These are phyloP conservation scores for Oxystoma pomonae DNA, from an alignment of 2,888 invertebrate species.

Conservation along the genomic window DNA sequence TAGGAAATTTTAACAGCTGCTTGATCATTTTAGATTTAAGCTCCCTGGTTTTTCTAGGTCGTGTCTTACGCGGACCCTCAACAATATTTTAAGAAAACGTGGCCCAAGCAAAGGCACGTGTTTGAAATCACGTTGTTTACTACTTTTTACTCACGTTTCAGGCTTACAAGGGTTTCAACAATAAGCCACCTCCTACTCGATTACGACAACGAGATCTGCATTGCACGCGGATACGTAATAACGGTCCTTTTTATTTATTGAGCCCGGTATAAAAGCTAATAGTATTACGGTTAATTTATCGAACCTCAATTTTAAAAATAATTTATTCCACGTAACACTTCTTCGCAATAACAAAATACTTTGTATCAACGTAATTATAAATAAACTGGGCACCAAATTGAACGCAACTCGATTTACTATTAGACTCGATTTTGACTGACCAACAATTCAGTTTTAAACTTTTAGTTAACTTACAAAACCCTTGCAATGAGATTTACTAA, in stretches of 20 bases:
- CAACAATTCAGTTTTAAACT: no score
- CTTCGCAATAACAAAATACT: neutral
- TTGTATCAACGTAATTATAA: no score
- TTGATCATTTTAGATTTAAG: no score
- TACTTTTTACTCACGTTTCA: constrained; percentile 4
- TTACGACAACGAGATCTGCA: neutral
- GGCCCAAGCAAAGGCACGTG: constrained; percentile 26
- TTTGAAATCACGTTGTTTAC: constrained; percentile 28
- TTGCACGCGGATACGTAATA: neutral
- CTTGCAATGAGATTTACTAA: no score
- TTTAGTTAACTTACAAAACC: no score
- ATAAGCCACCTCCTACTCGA: neutral
- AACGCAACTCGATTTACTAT: no score
- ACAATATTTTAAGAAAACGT: constrained; percentile 11
- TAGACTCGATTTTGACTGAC: no score
- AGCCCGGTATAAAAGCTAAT: neutral
- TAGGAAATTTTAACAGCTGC: no score
- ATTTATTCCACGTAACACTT: neutral
- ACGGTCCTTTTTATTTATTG: neutral
- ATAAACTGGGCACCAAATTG: no score
- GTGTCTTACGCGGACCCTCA: neutral
- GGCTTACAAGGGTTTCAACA: neutral
- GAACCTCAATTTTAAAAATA: neutral
- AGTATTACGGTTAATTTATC: neutral
- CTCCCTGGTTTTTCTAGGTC: no score